Base-by-base conservation (phyloP, 2,888 invertebrate species). In the Rhabditoides inermis region DNA sequence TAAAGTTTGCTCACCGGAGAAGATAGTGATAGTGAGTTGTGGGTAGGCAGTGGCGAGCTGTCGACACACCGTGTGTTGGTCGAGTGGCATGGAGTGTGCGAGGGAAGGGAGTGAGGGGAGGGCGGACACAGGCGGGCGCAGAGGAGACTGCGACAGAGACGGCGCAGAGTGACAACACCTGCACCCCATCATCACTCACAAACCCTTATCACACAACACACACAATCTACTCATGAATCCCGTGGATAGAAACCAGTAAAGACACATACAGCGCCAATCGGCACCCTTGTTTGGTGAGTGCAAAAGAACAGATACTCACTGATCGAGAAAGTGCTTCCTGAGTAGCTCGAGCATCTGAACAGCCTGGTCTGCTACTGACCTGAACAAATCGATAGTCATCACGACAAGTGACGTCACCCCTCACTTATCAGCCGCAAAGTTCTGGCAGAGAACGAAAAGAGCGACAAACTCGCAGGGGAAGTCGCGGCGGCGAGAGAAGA, bases 11-110 rank as follows among this genome's bases (percentile, higher is more conserved):
- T 81, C 79, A 91, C 92, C 94, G 76, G 94, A 94, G 81, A 98
- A 94, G 85, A 98, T 91, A 0, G 94, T 91, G 91, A 98, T 94
- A 26, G 98, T 95, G 37, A 98, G 83, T 77, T 95, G 94, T 0
- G 95, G 92, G 76, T 95, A 92, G 25, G 92, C 82, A 65, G 88
- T 86, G 0, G 95, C 88, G 70, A 98, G 82, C 76, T 94, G 91
- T 39, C 88, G 84, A 0, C 92, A 91, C 30, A 95, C 82, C 77
- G 88, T 88, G 70, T 88, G 84, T 80, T 94, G 94, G 6, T 64
- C 65, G 36, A 90, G 90, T 2, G 70, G 63, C n/a, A 68, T 58
- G 20, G 57, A 90, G 85, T 76, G 90, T n/a, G n/a, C n/a, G n/a
- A n/a, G n/a, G n/a, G n/a, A n/a, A n/a, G n/a, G n/a, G n/a, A n/a